Evolutionary conservation across 92 coral and sea anemone genomes (phyloP).

Genomic region (Porites cylindrica): DNA sequence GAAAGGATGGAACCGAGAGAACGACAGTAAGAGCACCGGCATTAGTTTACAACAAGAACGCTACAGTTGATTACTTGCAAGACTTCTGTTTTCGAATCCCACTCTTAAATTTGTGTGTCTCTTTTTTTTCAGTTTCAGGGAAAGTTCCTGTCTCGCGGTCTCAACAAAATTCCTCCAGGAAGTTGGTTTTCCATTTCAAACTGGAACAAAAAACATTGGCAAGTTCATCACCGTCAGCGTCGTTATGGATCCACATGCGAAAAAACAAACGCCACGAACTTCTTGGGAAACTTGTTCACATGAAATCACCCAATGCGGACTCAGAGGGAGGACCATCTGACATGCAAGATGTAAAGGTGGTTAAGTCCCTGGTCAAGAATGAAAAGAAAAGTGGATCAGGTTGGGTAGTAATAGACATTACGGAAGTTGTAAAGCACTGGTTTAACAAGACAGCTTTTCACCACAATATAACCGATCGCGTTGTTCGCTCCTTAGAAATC

Average conservation of each 20-base stretch:
- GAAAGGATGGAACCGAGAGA: too few species aligned
- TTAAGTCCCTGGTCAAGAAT: conserved; percentile 12
- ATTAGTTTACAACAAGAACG: too few species aligned
- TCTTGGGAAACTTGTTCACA: conserved; percentile 28
- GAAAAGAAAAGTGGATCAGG: conserved; percentile 28
- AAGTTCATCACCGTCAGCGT: conserved; percentile 47
- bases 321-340: not conserved
- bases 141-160: conserved; percentile 25
- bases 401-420: conserved; percentile 24
- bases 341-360: not conserved
- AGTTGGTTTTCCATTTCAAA: conserved; percentile 53
- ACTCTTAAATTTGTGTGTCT: too few species aligned
- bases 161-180: conserved; percentile 42
- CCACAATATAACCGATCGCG: conserved; percentile 19
- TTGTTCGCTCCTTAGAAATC: conserved; percentile 42
- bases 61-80: too few species aligned
- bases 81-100: too few species aligned
- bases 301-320: not conserved
- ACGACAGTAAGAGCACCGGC: too few species aligned
- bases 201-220: conserved; percentile 49
- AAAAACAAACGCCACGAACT: conserved; percentile 12
- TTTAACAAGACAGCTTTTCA: conserved; percentile 30
- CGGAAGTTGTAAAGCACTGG: conserved; percentile 54
- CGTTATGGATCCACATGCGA: conserved; percentile 63
- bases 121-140: conserved; percentile 38